These are phyloP conservation scores for Tachysurus vachellii DNA, from an alignment of 2,113 vertebrate genomes.

Conservation along the genomic window DNA sequence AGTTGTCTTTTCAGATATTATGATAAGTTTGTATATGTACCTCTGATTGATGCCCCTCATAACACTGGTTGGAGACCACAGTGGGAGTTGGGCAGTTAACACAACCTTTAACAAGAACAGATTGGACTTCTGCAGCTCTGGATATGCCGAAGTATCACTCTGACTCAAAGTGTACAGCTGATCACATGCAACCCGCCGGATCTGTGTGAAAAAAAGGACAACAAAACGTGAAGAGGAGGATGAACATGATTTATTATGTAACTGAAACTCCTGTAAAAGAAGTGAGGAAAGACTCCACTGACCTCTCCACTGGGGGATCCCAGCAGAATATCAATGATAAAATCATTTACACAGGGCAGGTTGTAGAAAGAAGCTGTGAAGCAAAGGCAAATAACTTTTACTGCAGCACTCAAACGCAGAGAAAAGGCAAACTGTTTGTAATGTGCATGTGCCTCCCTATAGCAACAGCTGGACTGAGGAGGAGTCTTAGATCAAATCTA, in stretches of 20 bases:
- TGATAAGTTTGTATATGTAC: slow-evolving; percentile 58
- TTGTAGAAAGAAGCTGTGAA: slow-evolving; percentile 90
- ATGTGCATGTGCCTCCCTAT: not conserved
- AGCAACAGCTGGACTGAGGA: not conserved
- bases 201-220: slow-evolving; percentile 70
- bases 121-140: slow-evolving; percentile 94
- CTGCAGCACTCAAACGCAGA: not conserved
- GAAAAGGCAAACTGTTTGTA: not conserved
- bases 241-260: not conserved
- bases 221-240: not conserved
- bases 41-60: slow-evolving; percentile 98
- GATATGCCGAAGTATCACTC: slow-evolving; percentile 88
- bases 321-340: slow-evolving; percentile 95
- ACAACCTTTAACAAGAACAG: slow-evolving; percentile 90
- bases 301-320: slow-evolving; percentile 96
- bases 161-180: slow-evolving; percentile 96
- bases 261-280: not conserved
- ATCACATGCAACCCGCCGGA: slow-evolving; percentile 94
- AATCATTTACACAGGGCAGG: slow-evolving; percentile 92
- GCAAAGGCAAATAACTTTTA: slow-evolving; percentile 13
- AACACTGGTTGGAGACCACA: slow-evolving; percentile 97
- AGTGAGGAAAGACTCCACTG: slow-evolving; percentile 48
- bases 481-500: not conserved
- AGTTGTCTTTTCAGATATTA: not conserved
- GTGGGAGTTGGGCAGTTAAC: slow-evolving; percentile 90